Percentiles rank a stretch among this genome's conserved stretches.
Evolutionary conservation across 2,888 invertebrate genomes (phyloP).

Genomic region (Cheilosia soror): DNA sequence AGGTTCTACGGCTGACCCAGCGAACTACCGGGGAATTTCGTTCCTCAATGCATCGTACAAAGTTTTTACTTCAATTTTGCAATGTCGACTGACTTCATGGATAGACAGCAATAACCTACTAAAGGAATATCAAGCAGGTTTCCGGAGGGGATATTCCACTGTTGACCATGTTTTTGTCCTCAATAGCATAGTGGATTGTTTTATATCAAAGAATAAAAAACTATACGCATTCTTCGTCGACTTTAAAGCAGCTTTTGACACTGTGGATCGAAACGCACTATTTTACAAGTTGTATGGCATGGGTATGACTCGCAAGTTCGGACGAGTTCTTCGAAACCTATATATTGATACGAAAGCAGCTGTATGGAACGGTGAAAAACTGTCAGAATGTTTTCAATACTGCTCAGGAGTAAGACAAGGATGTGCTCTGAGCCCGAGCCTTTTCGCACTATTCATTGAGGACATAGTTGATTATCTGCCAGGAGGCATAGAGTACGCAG

Average conservation of each 20-base stretch:
- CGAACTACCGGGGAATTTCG: background rate
- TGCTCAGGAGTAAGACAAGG: no score
- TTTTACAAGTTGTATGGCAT: conserved; percentile 1
- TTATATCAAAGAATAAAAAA: background rate
- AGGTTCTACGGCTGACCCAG: background rate
- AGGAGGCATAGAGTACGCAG: background rate
- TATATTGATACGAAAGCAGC: background rate
- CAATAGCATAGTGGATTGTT: background rate
- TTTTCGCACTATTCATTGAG: no score
- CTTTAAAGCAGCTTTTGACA: conserved; percentile 16
- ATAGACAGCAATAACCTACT: no score
- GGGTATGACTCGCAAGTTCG: conserved; percentile 13
- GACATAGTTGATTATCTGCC: no score
- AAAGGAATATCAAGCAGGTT: no score
- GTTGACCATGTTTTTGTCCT: background rate
- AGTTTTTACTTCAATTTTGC: background rate
- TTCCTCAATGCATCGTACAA: conserved; percentile 2
- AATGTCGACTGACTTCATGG: background rate
- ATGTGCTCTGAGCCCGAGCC: no score
- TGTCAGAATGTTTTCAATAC: conserved; percentile 7
- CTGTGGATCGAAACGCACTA: background rate
- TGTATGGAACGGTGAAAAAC: conserved; percentile 11
- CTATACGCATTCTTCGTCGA: conserved; percentile 15
- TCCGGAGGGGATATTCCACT: no score
- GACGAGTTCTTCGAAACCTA: background rate